These are phyloP conservation scores for Phrynocephalus versicolor DNA, from an alignment of 2,113 vertebrate genomes.

Conservation along the genomic window DNA sequence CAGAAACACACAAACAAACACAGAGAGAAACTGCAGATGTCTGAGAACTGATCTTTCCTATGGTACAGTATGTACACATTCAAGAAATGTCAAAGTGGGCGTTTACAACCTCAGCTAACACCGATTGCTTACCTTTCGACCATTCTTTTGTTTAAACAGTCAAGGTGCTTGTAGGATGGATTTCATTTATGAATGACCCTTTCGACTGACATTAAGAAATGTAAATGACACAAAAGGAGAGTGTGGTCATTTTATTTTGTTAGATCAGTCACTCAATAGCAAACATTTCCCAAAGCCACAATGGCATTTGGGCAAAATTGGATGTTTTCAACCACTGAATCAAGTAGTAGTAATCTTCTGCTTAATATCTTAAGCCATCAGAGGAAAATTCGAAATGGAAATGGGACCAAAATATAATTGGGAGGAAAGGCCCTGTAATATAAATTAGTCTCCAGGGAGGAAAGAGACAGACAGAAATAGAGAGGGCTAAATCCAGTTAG, in stretches of 20 bases:
- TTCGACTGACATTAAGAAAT: background rate
- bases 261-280: background rate
- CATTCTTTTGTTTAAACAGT: slow-evolving; percentile 5
- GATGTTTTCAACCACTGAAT: background rate
- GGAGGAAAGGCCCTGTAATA: no score
- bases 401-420: background rate
- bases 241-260: background rate
- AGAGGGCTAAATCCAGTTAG: no score
- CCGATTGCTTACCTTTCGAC: background rate
- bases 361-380: background rate
- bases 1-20: no score
- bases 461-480: background rate
- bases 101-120: slow-evolving; percentile 1
- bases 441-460: background rate
- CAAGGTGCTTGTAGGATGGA: background rate
- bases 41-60: background rate
- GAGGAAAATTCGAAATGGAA: background rate
- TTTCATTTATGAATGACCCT: background rate
- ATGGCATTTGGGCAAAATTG: background rate
- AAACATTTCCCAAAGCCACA: no score
- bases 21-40: background rate
- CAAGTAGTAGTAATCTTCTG: no score
- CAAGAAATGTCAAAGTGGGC: background rate
- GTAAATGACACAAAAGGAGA: background rate
- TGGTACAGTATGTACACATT: background rate